Percentiles rank a stretch among this genome's conserved stretches.
phyloP scores from a whole-genome alignment of 2,797 vertebrate species.

The Synanceia verrucosa region DNA sequence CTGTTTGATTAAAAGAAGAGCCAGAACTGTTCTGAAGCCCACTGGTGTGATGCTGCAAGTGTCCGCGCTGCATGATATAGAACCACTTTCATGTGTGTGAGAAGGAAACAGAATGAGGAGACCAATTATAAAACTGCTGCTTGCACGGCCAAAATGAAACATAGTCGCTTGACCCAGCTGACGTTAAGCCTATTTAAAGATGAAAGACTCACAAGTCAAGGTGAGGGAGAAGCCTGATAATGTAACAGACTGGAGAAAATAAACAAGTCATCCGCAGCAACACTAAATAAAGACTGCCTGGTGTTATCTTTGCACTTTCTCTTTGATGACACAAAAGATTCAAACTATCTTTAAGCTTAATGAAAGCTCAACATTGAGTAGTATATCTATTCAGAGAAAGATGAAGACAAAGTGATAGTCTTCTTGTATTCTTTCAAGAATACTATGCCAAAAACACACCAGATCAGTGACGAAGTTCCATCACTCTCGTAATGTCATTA shows the following conservation, averaged over 20 bases:
- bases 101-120: slow-evolving; percentile 19
- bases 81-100: slow-evolving; percentile 43
- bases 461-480: too few relatives aligned
- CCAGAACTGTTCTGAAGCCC: slow-evolving; percentile 24
- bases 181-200: slow-evolving; percentile 50
- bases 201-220: slow-evolving; percentile 24
- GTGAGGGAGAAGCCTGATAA: slow-evolving; percentile 30
- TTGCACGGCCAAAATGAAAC: slow-evolving; percentile 18
- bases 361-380: background rate
- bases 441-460: background rate
- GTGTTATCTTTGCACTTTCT: background rate
- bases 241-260: slow-evolving; percentile 5
- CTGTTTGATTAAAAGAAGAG: slow-evolving; percentile 46
- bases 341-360: background rate
- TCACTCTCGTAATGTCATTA: too few relatives aligned
- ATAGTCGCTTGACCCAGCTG: slow-evolving; percentile 34
- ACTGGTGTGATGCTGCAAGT: slow-evolving; percentile 22
- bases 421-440: background rate
- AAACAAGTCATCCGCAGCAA: background rate
- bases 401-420: background rate
- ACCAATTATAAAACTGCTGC: slow-evolving; percentile 50
- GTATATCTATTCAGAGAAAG: background rate
- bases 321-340: background rate
- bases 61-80: slow-evolving; percentile 20
- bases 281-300: background rate